These are phyloP conservation scores for Phortica okadai DNA, from an alignment of 2,888 invertebrate genomes.

Conservation along the genomic window DNA sequence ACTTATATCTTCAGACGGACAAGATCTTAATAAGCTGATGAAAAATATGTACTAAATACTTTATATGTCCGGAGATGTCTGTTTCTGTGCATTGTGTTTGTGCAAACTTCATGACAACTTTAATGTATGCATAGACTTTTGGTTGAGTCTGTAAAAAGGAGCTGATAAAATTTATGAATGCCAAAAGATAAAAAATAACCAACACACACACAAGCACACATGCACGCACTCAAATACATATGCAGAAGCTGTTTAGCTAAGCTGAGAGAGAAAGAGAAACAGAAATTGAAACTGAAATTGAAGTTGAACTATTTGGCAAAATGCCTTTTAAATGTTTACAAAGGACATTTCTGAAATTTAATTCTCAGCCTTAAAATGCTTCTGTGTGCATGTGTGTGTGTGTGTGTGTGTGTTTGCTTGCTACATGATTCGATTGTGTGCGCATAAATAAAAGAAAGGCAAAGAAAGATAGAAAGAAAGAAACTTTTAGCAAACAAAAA, in stretches of 20 bases:
- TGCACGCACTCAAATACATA: not conserved
- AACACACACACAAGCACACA: constrained; percentile 10
- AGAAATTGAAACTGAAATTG: no score
- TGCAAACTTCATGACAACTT: not conserved
- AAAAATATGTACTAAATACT: no score
- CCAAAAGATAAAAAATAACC: not conserved
- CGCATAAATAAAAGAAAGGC: constrained; percentile 17
- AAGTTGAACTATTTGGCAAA: constrained; percentile 48
- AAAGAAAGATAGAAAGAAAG: constrained; percentile 10
- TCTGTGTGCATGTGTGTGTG: constrained; percentile 11
- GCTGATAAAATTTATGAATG: constrained; percentile 17
- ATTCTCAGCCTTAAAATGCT: constrained; percentile 12
- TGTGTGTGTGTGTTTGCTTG: constrained; percentile 14
- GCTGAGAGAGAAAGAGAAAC: no score
- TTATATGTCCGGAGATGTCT: not conserved
- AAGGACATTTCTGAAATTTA: constrained; percentile 38
- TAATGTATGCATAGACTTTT: not conserved
- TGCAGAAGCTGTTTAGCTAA: not conserved
- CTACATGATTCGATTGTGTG: not conserved
- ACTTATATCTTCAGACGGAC: no score
- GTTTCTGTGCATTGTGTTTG: not conserved
- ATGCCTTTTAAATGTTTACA: constrained; percentile 48
- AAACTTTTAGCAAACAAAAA: not conserved
- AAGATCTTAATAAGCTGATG: no score
- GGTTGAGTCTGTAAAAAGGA: not conserved